A percentile compares a stretch with the other conserved stretches of the same genome.
Evolutionary conservation across 2,888 invertebrate species (phyloP).

Genomic region (Parasteatoda lunata): DNA sequence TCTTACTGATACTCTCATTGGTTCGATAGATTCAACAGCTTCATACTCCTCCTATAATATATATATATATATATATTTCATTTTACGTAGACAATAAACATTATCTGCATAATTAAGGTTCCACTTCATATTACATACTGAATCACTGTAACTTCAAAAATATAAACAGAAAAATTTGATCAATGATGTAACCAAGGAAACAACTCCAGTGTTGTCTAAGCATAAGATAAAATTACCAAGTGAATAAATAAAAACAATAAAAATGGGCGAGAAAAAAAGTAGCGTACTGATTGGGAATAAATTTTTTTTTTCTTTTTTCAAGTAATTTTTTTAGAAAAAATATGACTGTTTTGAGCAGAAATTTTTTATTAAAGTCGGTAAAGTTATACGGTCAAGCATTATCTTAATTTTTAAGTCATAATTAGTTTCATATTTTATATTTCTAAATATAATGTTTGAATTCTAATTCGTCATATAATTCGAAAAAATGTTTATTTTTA

Average conservation of each 20-base stretch:
- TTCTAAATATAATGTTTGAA: too few relatives aligned
- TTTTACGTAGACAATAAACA: too few relatives aligned
- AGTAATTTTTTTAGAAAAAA: not conserved
- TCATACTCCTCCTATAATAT: not conserved
- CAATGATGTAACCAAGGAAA: slow-evolving; percentile 28
- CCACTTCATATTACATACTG: too few relatives aligned
- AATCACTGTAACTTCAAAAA: too few relatives aligned
- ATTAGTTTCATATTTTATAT: too few relatives aligned
- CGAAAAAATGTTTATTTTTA: too few relatives aligned
- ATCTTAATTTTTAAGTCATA: too few relatives aligned
- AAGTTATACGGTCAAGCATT: too few relatives aligned
- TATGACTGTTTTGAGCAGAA: not conserved
- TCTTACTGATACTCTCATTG: slow-evolving; percentile 30
- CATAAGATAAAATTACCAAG: not conserved
- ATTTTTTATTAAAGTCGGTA: too few relatives aligned
- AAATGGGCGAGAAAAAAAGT: not conserved
- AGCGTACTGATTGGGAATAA: not conserved
- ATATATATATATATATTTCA: not conserved
- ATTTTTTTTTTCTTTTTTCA: not conserved
- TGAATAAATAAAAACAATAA: not conserved
- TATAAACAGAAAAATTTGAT: not conserved
- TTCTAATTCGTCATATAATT: too few relatives aligned
- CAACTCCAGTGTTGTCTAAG: not conserved
- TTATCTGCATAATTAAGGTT: too few relatives aligned
- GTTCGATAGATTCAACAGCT: not conserved